Evolutionary conservation across 1,140 invertebrate genomes (phyloP), one percentile per base, ranked within the genome.

Genomic region (Drosophila triauraria): DNA sequence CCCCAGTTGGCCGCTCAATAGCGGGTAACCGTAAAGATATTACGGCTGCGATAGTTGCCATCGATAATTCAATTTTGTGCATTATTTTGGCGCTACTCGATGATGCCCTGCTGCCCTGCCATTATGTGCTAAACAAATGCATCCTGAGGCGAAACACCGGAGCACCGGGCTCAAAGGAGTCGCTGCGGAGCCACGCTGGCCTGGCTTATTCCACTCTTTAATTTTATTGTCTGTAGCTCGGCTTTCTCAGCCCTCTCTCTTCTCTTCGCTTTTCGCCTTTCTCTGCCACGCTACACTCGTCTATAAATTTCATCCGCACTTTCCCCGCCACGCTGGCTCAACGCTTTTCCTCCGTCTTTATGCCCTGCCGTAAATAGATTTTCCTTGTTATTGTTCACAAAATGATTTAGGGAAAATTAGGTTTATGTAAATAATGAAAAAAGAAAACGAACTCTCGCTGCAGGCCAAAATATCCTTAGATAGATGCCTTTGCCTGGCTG

Each of bases 371-470:
- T 87, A 87, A 87, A 87, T 88, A 87, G 84, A 90, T 87, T 87
- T 90, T 84, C 72, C 74, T 72, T 82, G 85, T 90, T 90, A 90
- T 91, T 82, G 88, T 84, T 84, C 87, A 78, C 71, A 91, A 91
- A 91, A 91, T 91, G 88, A 91, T 91, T 91, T 91, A 91, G 75
- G 78, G 78, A 91, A 91, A 91, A 91, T 91, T 91, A 91, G 88
- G 88, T 91, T 91, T 91, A 91, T 91, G 87, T 88, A 91, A 91
- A 91, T 91, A 91, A 84, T 84, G 80, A 82, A 91, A 82, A 69
- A 71, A 13, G 30, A 48, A 40, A 72, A 50, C 54, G 47, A 59
- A 75, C 54, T 56, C 59, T 77, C 6, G 76, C 84, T 86, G 76
- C 80, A 83, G 83, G 82, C 65, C 63, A 58, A 75, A 72, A 88